Base-by-base conservation (phyloP, 2,888 invertebrate genomes). In the Meta bourneti region DNA sequence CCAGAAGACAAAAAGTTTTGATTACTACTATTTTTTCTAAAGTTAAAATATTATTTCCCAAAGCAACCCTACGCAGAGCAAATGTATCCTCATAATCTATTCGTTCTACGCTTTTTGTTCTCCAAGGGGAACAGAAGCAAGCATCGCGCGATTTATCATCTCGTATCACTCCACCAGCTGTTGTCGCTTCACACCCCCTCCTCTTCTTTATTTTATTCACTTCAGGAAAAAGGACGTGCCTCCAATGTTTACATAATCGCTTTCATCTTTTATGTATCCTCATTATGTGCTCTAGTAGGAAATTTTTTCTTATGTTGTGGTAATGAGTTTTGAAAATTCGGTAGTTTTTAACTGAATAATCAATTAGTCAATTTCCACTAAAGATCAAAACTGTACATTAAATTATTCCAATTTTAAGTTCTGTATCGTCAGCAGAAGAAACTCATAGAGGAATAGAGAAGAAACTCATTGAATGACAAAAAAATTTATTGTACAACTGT, bases 101-200 rank as follows among this genome's bases (percentile, higher is more conserved):
- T 83, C 77, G 89, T 77, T 75, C 70, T 71, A n/a, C 71, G 20
- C 79, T 84, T 90, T 90, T 90, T 90, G 78, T 90, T 90, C 71
- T 84, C 70, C 34, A 16, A 69, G 83, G 61, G 19, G 51, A 77
- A 54, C 54, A 34, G 13, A 51, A 20, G 51, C n/a, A 19, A 19
- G 16, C 81, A 20, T 16, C 61, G 8, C 78, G 69, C 83, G 79
- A 90, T 90, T 90, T 86, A 90, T 90, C 90, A 90, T 90, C 72
- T 61, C 75, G 72, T 72, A 85, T 90, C 85, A 72, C 74, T 85
- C 84, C 79, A 61, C 80, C 90, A 90, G 90, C 90, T 90, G 90
- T 85, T 72, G 85, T 54, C 78, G 52, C 72, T 90, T 85, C 80
- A 83, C n/a, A n/a, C n/a, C n/a, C n/a, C 83, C 72, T 75, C 52